Percentiles rank a stretch among this genome's conserved stretches.
Evolutionary conservation across 2,113 vertebrate genomes (phyloP).

Genomic region (Entomyzon cyanotis): DNA sequence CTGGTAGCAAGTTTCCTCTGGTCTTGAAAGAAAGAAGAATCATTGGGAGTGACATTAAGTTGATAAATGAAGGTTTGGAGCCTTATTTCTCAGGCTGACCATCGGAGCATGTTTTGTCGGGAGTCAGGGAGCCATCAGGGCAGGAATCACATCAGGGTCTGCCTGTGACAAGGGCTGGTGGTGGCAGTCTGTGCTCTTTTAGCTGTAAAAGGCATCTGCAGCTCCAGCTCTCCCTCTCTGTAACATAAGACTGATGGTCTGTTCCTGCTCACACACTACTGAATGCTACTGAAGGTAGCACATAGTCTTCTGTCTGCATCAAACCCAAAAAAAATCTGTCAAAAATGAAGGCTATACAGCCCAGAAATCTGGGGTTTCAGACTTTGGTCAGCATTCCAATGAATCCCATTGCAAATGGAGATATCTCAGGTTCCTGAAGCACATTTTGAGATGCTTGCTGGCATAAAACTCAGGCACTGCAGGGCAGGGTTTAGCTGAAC

Average conservation of each 20-base stretch:
- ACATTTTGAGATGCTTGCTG: not conserved
- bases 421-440: not conserved
- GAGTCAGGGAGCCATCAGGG: not conserved
- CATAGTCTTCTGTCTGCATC: not conserved
- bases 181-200: not conserved
- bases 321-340: not conserved
- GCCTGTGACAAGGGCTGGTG: not conserved
- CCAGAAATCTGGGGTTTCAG: not conserved
- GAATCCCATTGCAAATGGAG: not conserved
- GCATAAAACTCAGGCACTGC: not conserved
- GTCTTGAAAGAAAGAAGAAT: not conserved
- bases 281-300: not conserved
- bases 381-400: not conserved
- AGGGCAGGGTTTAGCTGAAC: not conserved
- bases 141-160: not conserved
- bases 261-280: not conserved
- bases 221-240: not conserved
- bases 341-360: not conserved
- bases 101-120: not conserved
- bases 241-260: not conserved
- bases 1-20: not conserved
- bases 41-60: not conserved
- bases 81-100: not conserved
- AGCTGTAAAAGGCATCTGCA: not conserved
- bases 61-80: not conserved